Evolutionary conservation across 2,113 vertebrate species (phyloP), one percentile per base, ranked within the genome.

Genomic region (Elachura formosa): DNA sequence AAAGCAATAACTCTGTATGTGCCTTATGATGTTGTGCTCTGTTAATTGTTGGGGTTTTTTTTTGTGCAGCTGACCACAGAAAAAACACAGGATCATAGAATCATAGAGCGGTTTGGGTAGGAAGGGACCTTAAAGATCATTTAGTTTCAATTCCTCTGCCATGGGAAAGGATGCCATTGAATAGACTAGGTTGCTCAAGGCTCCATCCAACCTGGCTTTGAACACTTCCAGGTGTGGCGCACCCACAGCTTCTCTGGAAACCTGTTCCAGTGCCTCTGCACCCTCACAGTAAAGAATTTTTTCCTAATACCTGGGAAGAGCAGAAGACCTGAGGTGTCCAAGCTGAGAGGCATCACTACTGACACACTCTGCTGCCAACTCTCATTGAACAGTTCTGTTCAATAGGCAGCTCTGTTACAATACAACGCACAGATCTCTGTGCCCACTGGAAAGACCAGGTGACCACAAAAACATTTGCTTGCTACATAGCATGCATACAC

Each of bases 401-500:
- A 45, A 52, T 0, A 40, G 34, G 10, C 25, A 48, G 31, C 25
- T 40, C 54, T 72, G 6, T 33, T 52, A 38, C 4, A 1, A 10
- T 12, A 24, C 5, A 46, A 62, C 28, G 10, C n/a, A 87, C 83
- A 67, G 26, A 34, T 33, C 17, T 46, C 29, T 61, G 25, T 51
- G 49, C 34, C 49, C 7, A 5, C 51, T 66, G 55, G n/a, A 46
- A 71, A 75, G 29, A 55, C 22, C 2, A 3, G 10, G 7, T 40
- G 76, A 22, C 29, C 45, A 83, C 29, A n/a, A 56, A 88, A 74
- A 11, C 2, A 21, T 66, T 36, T 66, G 29, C 20, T 61, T 78
- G 29, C 15, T 55, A 13, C 5, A 11, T 1, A 55, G 14, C 7
- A 23, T 10, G 20, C 40, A 15, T 6, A 1, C 14, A 40, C 3